Evolutionary conservation across 1,140 invertebrate species (phyloP), one percentile per base, ranked within the genome.

Genomic region (Yoshiicerus persimilis): DNA sequence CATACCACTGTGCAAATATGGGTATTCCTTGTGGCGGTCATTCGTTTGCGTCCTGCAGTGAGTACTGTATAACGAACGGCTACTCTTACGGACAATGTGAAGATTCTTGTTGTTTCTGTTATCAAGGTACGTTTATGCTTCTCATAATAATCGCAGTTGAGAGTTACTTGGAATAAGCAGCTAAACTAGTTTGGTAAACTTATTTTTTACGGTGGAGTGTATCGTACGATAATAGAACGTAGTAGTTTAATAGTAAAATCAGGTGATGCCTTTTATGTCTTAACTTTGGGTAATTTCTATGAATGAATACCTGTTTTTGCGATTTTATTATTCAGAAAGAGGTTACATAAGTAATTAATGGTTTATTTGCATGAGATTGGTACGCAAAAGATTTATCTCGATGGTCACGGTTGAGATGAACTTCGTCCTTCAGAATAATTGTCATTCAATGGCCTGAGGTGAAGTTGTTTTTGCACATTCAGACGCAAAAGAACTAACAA

Each of bases 11-110:
- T 66, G 20, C 64, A 6, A 47, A 70, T 16, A 32, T 36, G 8
- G 36, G 39, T 36, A 86, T 88, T 56, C 75, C 88, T 10, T 88
- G 88, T 30, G 75, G 84, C 16, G 88, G 88, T 5, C 75, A 86
- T 38, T 39, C 84, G 6, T 25, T 39, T 27, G 11, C 38, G 4
- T 80, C 84, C 13, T 88, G 88, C 32, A 36, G 16, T 41, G 11
- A 39, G 25, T 88, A 62, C 41, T 88, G 88, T 70, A 9, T 30
- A 16, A 47, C 16, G 11, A 70, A 25, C 39, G 88, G 88, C 16
- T 86, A 64, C 56, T 1, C 32, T 8, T 47, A 77, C n/a, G 84
- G 84, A 30, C 30, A 39, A 36, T 88, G 88, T 62, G 84, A 88
- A 75, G 70, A 75, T 23, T 75, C 75, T 9, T 88, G 88, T 30